Evolutionary conservation across 2,797 vertebrate species (phyloP).

Genomic region (Phrynocephalus vlangalii): DNA sequence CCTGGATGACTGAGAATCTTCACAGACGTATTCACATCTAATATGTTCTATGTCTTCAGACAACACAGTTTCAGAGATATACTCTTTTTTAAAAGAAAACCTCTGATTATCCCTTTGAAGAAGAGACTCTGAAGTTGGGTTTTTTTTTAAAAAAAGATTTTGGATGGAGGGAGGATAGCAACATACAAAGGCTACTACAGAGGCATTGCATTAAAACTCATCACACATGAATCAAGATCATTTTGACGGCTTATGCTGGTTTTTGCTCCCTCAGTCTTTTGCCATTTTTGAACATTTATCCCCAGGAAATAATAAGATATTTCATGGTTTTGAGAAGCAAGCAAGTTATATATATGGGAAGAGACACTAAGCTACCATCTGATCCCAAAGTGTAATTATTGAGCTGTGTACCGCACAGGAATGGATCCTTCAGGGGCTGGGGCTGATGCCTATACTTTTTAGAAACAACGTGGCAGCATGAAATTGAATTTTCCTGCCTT

Average conservation of each 20-base stretch:
- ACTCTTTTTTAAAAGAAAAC: too few species aligned
- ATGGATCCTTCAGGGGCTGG: slow-evolving; percentile 3
- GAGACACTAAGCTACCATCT: slow-evolving; percentile 10
- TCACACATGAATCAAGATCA: neutral
- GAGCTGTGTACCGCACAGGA: neutral
- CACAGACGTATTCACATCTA: too few species aligned
- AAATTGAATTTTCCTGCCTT: slow-evolving; percentile 17
- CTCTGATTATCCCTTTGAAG: neutral
- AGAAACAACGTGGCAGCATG: neutral
- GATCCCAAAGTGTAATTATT: neutral
- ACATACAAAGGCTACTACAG: neutral
- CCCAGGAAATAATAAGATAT: neutral
- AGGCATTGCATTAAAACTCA: neutral
- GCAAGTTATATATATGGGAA: neutral
- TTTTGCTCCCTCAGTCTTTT: neutral
- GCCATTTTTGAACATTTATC: neutral
- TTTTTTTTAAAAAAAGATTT: neutral
- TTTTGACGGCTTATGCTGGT: neutral
- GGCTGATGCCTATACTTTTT: neutral
- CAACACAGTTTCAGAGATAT: too few species aligned
- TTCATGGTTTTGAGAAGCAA: neutral
- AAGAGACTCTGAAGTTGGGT: too few species aligned
- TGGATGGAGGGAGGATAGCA: too few species aligned
- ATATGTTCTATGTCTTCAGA: too few species aligned
- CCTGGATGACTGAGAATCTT: too few species aligned